Evolutionary conservation across 2,797 vertebrate species (phyloP).

Genomic region (Delichon dasypus): DNA sequence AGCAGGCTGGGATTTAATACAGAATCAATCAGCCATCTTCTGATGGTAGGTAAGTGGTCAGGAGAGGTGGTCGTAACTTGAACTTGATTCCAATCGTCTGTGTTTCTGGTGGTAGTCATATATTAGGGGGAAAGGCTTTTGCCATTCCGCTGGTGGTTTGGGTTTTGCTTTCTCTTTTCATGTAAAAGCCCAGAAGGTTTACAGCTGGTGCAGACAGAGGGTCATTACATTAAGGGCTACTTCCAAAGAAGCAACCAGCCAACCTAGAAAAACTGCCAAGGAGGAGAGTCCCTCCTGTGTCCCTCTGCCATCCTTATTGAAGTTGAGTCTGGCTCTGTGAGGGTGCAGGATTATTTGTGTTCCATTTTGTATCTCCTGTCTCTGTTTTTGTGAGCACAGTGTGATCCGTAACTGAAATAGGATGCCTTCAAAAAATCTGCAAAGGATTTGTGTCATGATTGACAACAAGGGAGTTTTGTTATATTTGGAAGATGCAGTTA

Average conservation of each 20-base stretch:
- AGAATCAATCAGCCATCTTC: background rate
- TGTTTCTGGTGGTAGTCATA: background rate
- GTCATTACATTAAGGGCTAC: background rate
- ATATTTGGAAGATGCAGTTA: background rate
- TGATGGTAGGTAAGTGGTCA: background rate
- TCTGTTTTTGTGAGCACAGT: background rate
- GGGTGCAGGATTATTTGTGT: background rate
- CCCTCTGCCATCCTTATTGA: background rate
- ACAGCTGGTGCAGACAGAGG: background rate
- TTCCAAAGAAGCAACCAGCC: background rate
- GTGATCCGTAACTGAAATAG: background rate
- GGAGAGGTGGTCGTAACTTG: background rate
- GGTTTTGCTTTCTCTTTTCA: background rate
- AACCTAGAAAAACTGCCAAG: accelerated
- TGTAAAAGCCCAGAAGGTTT: background rate
- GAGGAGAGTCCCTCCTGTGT: background rate
- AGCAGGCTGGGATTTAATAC: background rate
- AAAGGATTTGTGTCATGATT: background rate
- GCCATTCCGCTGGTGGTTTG: background rate
- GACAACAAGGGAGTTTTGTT: background rate
- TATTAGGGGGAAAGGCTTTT: background rate
- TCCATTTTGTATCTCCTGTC: background rate
- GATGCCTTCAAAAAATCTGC: background rate
- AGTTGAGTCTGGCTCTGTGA: background rate
- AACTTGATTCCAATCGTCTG: background rate